Conservation (phyloP, 2,888 invertebrate genomes). For the Axea sp. region DNA sequence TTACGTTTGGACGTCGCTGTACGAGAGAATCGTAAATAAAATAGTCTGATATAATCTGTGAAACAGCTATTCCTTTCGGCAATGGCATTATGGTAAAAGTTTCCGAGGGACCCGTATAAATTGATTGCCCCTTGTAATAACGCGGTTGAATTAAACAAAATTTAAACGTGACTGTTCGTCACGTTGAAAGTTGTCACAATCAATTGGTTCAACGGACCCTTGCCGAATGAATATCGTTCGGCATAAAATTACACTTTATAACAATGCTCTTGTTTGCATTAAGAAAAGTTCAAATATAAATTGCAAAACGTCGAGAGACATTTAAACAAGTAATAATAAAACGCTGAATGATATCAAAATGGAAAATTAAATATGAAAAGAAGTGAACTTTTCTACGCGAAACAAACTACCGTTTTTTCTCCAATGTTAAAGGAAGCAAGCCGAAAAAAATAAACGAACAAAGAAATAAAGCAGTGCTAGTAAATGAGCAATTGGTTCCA, state of each 20-base stretch:
- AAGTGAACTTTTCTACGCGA: too few relatives aligned
- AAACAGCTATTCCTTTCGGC: conserved; percentile 42
- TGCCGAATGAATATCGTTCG: conserved; percentile 17
- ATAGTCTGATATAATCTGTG: conserved; percentile 28
- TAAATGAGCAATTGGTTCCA: too few relatives aligned
- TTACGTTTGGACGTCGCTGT: conserved; percentile 31
- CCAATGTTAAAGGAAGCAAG: too few relatives aligned
- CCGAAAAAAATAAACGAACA: too few relatives aligned
- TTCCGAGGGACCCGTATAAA: conserved; percentile 47
- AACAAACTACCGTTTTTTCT: too few relatives aligned
- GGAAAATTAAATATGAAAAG: too few relatives aligned
- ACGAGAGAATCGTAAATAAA: conserved; percentile 49
- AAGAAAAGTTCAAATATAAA: too few relatives aligned
- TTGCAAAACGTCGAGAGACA: background rate
- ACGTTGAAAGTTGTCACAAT: conserved; percentile 44
- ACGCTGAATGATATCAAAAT: too few relatives aligned
- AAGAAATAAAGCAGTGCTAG: too few relatives aligned
- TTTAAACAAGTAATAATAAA: conserved; percentile 3
- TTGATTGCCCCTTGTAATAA: conserved; percentile 51
- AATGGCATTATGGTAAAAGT: conserved; percentile 41
- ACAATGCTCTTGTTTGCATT: too few relatives aligned
- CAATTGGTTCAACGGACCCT: conserved; percentile 38
- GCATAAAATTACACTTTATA: too few relatives aligned
- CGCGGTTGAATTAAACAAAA: conserved; percentile 43
- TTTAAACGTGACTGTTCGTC: conserved; percentile 49